These are phyloP conservation scores for Trichopria drosophilae DNA, from an alignment of 2,888 invertebrate species.

Conservation along the genomic window DNA sequence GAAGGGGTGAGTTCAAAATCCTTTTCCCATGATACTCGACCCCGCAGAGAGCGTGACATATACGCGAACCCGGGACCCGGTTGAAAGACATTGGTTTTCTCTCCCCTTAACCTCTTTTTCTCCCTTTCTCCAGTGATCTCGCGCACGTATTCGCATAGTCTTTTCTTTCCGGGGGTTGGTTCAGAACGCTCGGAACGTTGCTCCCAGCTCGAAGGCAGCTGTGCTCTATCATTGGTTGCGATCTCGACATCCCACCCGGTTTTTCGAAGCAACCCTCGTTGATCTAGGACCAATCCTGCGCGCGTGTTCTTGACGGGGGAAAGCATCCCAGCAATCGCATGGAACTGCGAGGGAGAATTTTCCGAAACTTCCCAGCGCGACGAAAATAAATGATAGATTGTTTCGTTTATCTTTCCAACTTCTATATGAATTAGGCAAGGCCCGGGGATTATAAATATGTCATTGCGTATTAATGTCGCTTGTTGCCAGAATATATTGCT, in stretches of 20 bases:
- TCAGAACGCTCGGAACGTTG: conserved; percentile 19
- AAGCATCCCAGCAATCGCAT: too few relatives aligned
- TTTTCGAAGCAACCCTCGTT: conserved; percentile 50
- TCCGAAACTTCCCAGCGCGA: conserved; percentile 28
- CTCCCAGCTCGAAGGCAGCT: conserved; percentile 52
- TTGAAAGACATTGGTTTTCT: conserved; percentile 14
- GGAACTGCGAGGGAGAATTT: too few relatives aligned
- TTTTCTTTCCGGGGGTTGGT: conserved; percentile 17
- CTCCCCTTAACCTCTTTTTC: conserved; percentile 5
- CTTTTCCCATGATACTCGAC: conserved; percentile 21
- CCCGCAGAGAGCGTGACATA: too few relatives aligned
- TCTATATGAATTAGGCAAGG: too few relatives aligned
- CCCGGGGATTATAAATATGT: too few relatives aligned
- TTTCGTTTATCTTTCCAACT: too few relatives aligned
- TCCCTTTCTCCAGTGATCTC: conserved; percentile 6
- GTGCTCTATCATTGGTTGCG: conserved; percentile 57
- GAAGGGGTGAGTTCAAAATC: conserved; percentile 19
- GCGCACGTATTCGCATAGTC: conserved; percentile 6
- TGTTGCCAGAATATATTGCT: too few relatives aligned
- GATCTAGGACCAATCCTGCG: conserved; percentile 55
- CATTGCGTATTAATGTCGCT: too few relatives aligned
- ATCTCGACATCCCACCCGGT: conserved; percentile 53
- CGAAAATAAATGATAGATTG: too few relatives aligned
- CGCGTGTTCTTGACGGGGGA: conserved; percentile 33
- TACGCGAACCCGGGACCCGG: too few relatives aligned